These are phyloP conservation scores for Eulimnadia texana DNA, from an alignment of 1,140 invertebrate species.

Conservation along the genomic window DNA sequence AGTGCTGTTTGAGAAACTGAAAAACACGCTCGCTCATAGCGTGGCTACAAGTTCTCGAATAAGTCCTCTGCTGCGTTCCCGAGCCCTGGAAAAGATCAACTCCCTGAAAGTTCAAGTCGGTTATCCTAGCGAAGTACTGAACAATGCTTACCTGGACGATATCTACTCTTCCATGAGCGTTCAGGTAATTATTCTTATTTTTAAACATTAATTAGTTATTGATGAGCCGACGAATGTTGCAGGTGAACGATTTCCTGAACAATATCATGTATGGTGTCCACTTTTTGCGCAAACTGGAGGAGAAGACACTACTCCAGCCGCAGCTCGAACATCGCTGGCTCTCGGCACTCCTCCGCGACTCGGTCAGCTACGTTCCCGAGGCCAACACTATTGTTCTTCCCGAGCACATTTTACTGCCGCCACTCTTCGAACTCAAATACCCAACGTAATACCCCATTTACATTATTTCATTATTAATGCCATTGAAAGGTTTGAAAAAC, in stretches of 20 bases:
- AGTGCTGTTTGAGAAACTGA: constrained; percentile 13
- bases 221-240: too few relatives aligned
- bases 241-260: constrained; percentile 34
- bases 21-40: constrained; percentile 12
- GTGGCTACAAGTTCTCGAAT: constrained; percentile 12
- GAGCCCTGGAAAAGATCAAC: constrained; percentile 28
- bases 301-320: constrained; percentile 24
- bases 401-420: constrained; percentile 26
- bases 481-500: neutral
- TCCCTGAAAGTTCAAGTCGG: constrained; percentile 36
- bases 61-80: constrained; percentile 12
- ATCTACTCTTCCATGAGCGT: constrained; percentile 33
- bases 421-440: constrained; percentile 30
- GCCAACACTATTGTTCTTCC: constrained; percentile 35
- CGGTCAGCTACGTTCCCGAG: constrained; percentile 29
- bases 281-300: constrained; percentile 27
- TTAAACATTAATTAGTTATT: too few relatives aligned
- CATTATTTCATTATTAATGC: constrained; percentile 16
- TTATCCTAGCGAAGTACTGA: constrained; percentile 31
- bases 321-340: constrained; percentile 26
- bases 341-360: constrained; percentile 22
- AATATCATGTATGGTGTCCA: constrained; percentile 31
- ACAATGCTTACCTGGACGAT: constrained; percentile 30
- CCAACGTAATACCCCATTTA: too few relatives aligned
- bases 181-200: constrained; percentile 18